Evolutionary conservation across 2,113 vertebrate genomes (phyloP), one percentile per base, ranked within the genome.

Genomic region (Chlamydotis undulata): DNA sequence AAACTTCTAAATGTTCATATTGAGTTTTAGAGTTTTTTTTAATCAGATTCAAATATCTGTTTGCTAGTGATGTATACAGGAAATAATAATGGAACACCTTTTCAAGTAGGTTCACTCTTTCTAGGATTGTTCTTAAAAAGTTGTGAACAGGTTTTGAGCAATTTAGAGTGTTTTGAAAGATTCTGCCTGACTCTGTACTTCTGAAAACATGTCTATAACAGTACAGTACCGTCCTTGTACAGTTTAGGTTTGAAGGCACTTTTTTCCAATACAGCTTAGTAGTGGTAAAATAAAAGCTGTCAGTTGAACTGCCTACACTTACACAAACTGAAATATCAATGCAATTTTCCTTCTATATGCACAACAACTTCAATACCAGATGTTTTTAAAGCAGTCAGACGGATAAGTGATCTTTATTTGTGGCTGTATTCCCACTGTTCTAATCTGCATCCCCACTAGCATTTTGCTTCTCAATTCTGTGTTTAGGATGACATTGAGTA

Each of bases 161-260:
- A 28, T 86, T 80, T 61, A 53, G 22, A 50, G 70, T 79, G 57
- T 88, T 67, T 71, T 69, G 35, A 73, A 93, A 80, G 29, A 28
- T 6, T 68, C 3, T 64, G 7, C 35, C 59, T 69, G 35, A 19
- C 29, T 33, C 26, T n/a, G 2, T 57, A 37, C 29, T 74, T 77
- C 18, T 37, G 43, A 56, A 59, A 90, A 9, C 17, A 9, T 0
- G 0, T 55, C 28, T 4, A 0, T 50, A 78, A 53, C 31, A 67
- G 6, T 31, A 19, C 25, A 35, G n/a, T 68, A 7, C 24, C 4
- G 1, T 50, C 39, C 55, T 37, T 55, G 19, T 49, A 12, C 1
- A 1, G 22, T 37, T 55, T 33, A 52, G 15, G 9, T 73, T 69
- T 86, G 55, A 59, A 92, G 41, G 22, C 17, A 37, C 1, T 65